phyloP scores from a whole-genome alignment of 2,113 vertebrate genomes.

The Empidonax traillii region DNA sequence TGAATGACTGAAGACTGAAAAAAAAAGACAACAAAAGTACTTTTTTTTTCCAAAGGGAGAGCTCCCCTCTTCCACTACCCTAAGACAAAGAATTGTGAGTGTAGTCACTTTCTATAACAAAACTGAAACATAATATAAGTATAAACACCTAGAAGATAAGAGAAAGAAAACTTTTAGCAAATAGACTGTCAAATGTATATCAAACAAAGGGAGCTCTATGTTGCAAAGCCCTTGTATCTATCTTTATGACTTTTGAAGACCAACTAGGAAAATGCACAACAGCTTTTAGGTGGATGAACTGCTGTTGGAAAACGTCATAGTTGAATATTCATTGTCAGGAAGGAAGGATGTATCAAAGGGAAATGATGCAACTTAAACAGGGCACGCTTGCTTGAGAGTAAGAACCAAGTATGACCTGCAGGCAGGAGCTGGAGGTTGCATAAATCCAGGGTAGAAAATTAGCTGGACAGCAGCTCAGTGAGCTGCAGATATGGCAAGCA shows the following conservation, averaged over 20 bases:
- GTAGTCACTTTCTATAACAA: not conserved
- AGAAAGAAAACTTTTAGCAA: not conserved
- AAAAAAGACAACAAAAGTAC: not conserved
- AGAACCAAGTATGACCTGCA: not conserved
- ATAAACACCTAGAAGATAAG: not conserved
- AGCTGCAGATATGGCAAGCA: not conserved
- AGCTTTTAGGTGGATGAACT: not conserved
- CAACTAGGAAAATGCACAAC: not conserved
- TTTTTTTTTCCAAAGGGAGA: not conserved
- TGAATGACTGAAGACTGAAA: not conserved
- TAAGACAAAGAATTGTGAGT: not conserved
- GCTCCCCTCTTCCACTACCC: accelerated
- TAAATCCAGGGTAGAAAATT: not conserved
- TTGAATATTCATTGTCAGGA: not conserved
- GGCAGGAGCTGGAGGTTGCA: not conserved
- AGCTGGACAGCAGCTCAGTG: not conserved
- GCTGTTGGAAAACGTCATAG: not conserved
- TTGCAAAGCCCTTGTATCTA: not conserved
- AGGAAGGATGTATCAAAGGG: not conserved
- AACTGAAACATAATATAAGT: not conserved
- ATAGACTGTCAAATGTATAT: not conserved
- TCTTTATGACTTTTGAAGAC: not conserved
- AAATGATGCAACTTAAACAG: not conserved
- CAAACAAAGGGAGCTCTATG: not conserved
- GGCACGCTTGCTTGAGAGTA: not conserved